Base-by-base conservation (phyloP, 2,113 vertebrate species). In the Lagenorhynchus albirostris region DNA sequence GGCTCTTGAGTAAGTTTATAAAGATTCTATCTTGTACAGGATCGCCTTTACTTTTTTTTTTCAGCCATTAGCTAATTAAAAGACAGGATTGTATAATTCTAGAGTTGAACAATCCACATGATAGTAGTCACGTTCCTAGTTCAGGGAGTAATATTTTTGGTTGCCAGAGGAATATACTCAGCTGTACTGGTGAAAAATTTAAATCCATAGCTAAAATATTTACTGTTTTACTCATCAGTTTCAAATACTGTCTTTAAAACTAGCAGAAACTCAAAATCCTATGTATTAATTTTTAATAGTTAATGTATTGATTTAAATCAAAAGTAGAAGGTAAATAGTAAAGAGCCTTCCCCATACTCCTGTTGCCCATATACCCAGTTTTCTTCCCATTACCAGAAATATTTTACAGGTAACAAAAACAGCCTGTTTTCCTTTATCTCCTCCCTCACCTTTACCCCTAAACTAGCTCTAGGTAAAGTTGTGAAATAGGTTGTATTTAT, bases 401-500 rank as follows among this genome's bases (percentile, higher is more conserved):
- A 71, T 73, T 81, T 85, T 55, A 20, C 25, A 62, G 44, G 31
- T 58, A 87, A 70, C 47, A 96, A 29, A 91, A 87, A n/a, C 83
- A 80, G 74, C 47, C 21, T 93, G 1, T 67, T 88, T 73, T 55
- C 3, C 36, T 87, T 94, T 21, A 33, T 81, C n/a, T 26, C 29
- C 44, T 63, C 63, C 23, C 44, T 55, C 67, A 33, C 36, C n/a
- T 89, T 93, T 95, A 79, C 4, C 29, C 70, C 73, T n/a, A 81
- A 70, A 23, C 36, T 73, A 8, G 31, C 58, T 95, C 41, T 71
- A 77, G 55, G 76, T 44, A 67, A 68, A 94, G 71, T 74, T 93
- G 74, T 83, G 44, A 93, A 88, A 83, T 82, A 91, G 33, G 25
- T 82, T 20, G 1, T 80, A 31, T 91, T 95, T 97, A 94, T 80